Evolutionary conservation across 2,113 vertebrate species (phyloP), one percentile per base, ranked within the genome.

Genomic region (Semicossyphus pulcher): DNA sequence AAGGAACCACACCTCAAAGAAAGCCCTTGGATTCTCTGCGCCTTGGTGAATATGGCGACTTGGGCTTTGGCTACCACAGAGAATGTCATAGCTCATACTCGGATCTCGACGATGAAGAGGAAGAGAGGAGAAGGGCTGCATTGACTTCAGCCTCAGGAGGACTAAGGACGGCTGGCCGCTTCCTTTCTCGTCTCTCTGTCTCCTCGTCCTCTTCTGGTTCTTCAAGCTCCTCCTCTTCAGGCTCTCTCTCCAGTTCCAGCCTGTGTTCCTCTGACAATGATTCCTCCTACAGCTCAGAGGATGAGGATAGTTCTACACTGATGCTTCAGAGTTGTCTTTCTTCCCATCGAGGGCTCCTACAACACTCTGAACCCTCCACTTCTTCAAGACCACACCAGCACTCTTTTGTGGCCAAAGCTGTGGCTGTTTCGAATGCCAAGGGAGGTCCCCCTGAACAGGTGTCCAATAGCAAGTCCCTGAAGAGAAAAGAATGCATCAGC

Each of bases 161-260:
- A 71, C 79, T 97, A 75, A 88, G 95, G 5, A 83, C 95, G 1
- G 92, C 95, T 34, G 94, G 96, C 0, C 94, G 94, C 78, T 99
- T 98, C 78, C 94, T 99, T 52, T 93, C 97, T 10, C 96, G 95
- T 39, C 94, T 99, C 31, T 95, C 97, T 0, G 94, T 95, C 58
- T 98, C 97, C 2, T 98, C 98, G 0, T 97, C 97, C 0, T 99
- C 97, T n/a, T 98, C 97, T 0, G 97, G 95, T 37, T 98, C 98
- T 0, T 97, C 96, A 79, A 95, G 95, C 53, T 96, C 97, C 15
- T 99, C 98, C 49, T 97, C 95, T 76, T 99, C 97, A 0, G 96
- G 96, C 54, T 99, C 98, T 48, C 44, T 96, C 59, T 98, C 97
- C 85, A 97, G 96, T 32, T 98, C 98, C 78, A 97, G 96, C 77